Evolutionary conservation across 2,888 invertebrate genomes (phyloP).

Genomic region (Drosophila emarginata): DNA sequence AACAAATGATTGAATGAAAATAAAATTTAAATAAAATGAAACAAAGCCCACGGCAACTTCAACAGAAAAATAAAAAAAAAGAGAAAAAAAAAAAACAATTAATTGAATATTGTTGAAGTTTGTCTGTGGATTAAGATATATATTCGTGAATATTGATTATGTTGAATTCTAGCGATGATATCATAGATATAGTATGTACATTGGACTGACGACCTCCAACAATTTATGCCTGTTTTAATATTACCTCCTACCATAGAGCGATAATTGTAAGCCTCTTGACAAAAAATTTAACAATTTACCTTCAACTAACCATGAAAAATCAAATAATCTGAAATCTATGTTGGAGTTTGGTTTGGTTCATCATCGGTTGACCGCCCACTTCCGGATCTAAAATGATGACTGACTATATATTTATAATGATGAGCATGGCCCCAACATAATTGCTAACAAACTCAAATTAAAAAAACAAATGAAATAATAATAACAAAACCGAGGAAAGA

Average conservation of each 20-base stretch:
- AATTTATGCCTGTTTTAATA: background rate
- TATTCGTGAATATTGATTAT: slow-evolving; percentile 13
- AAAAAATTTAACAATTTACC: background rate
- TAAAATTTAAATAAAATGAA: slow-evolving; percentile 24
- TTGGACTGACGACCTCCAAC: background rate
- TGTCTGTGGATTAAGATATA: slow-evolving; percentile 3
- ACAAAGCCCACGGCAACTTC: slow-evolving; percentile 23
- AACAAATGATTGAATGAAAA: slow-evolving; percentile 50
- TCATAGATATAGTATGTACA: slow-evolving; percentile 23
- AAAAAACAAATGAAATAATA: background rate
- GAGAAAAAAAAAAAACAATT: background rate
- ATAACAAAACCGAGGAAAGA: background rate
- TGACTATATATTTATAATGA: slow-evolving; percentile 5
- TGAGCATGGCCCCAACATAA: slow-evolving; percentile 8
- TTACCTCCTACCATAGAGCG: background rate
- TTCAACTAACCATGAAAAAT: slow-evolving; percentile 63
- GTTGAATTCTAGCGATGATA: slow-evolving; percentile 25
- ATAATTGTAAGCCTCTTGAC: slow-evolving; percentile 34
- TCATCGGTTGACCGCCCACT: slow-evolving; percentile 29
- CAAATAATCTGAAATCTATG: slow-evolving; percentile 52
- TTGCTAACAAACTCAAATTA: slow-evolving; percentile 5
- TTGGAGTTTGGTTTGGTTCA: slow-evolving; percentile 1
- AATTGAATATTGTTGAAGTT: background rate
- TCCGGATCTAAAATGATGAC: slow-evolving; percentile 26
- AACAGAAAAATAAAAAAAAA: background rate